Percentiles rank a stretch among this genome's conserved stretches.
Conservation (phyloP, 2,113 vertebrate genomes). For the Pimephales promelas region DNA sequence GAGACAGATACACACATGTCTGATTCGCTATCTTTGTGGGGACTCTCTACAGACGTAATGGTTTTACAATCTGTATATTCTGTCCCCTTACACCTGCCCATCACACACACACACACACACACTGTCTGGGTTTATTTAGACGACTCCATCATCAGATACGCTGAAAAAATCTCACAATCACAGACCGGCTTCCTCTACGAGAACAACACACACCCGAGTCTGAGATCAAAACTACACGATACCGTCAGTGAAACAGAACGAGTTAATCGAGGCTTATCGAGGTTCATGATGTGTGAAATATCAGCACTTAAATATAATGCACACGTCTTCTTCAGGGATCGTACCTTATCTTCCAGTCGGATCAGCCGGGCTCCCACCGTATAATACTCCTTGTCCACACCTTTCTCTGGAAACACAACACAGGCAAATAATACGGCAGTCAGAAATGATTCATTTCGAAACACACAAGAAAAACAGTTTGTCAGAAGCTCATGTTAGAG, state of each 20-base stretch:
- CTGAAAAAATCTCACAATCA: slow-evolving; percentile 3
- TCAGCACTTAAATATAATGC: not conserved
- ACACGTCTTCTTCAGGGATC: not conserved
- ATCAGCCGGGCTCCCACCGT: slow-evolving; percentile 87
- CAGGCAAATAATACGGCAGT: not conserved
- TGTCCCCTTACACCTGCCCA: too few relatives aligned
- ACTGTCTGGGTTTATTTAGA: not conserved
- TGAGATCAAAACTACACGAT: slow-evolving; percentile 20
- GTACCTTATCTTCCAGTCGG: slow-evolving; percentile 88
- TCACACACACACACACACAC: too few relatives aligned
- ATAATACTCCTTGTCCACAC: slow-evolving; percentile 84
- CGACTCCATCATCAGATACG: not conserved
- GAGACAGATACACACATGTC: too few relatives aligned
- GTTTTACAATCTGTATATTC: too few relatives aligned
- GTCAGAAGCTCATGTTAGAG: not conserved
- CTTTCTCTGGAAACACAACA: slow-evolving; percentile 76
- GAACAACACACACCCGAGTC: slow-evolving; percentile 30
- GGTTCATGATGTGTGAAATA: not conserved
- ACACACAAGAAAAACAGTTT: too few relatives aligned
- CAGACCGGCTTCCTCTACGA: not conserved
- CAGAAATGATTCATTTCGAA: not conserved
- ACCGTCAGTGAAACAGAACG: not conserved
- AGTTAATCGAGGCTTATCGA: not conserved
- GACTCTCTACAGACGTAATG: too few relatives aligned
- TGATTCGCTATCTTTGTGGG: too few relatives aligned